These are phyloP conservation scores for Amiota mariae DNA, from an alignment of 2,888 invertebrate species.

Conservation along the genomic window DNA sequence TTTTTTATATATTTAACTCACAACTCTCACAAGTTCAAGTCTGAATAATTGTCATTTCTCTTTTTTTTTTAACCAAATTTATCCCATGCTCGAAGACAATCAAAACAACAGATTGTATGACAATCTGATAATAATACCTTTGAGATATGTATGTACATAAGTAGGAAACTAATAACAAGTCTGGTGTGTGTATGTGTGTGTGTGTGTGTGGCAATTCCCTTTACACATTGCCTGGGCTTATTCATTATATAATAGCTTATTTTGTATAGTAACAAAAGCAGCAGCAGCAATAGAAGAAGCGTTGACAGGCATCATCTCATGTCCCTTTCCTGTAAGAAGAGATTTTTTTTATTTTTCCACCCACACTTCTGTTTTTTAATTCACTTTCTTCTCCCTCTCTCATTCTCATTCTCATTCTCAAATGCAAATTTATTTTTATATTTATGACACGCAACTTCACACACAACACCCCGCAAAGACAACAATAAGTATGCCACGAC, in stretches of 20 bases:
- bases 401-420: neutral
- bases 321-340: too few relatives aligned
- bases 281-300: neutral
- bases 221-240: conserved; percentile 47
- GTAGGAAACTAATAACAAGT: conserved; percentile 31
- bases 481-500: conserved; percentile 38
- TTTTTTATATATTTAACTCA: too few relatives aligned
- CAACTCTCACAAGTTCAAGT: too few relatives aligned
- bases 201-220: conserved; percentile 63
- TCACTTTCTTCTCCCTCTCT: neutral
- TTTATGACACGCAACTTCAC: conserved; percentile 68
- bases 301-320: conserved; percentile 14
- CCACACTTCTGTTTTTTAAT: neutral
- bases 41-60: too few relatives aligned
- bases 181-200: too few relatives aligned
- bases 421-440: conserved; percentile 69
- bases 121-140: conserved; percentile 67
- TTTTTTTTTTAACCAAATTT: too few relatives aligned
- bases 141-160: conserved; percentile 47
- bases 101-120: conserved; percentile 53
- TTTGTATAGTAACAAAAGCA: neutral
- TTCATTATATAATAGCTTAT: conserved; percentile 19
- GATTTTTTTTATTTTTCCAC: too few relatives aligned
- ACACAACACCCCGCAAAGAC: conserved; percentile 60
- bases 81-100: neutral